Conservation (phyloP, 2,113 vertebrate species). For the Heloderma charlesbogerti region DNA sequence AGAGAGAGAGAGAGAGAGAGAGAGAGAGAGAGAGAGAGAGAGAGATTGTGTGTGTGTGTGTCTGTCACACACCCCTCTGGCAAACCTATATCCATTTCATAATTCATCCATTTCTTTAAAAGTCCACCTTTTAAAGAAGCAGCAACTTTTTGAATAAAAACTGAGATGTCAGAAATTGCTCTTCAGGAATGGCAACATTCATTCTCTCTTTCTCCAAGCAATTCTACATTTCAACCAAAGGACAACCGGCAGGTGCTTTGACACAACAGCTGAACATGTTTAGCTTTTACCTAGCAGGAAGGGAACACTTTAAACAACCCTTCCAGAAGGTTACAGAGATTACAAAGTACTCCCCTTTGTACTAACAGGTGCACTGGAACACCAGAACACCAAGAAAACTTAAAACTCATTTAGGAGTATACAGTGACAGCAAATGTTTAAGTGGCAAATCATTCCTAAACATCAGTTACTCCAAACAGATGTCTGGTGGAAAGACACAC, state of each 20-base stretch:
- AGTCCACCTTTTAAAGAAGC: neutral
- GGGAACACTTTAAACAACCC: rapidly evolving
- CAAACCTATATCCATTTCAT: constrained; percentile 16
- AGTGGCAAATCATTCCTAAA: neutral
- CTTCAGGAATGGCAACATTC: neutral
- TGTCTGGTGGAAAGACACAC: neutral
- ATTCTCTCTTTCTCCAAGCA: neutral
- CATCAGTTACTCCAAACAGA: constrained; percentile 9
- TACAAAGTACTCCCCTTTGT: neutral
- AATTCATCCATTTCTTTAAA: constrained; percentile 30
- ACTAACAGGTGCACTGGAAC: neutral
- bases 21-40: too few relatives aligned
- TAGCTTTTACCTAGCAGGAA: rapidly evolving
- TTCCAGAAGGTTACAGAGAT: neutral
- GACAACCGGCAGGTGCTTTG: neutral
- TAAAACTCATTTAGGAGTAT: neutral
- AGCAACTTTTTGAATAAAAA: neutral
- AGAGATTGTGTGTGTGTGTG: too few relatives aligned
- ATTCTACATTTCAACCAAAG: neutral
- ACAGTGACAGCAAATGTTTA: constrained; percentile 6
- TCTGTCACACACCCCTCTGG: constrained; percentile 5
- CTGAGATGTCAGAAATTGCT: neutral
- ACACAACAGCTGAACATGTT: neutral
- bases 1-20: too few relatives aligned
- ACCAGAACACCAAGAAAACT: neutral